Evolutionary conservation across 2,888 invertebrate species (phyloP).

Genomic region (Drosophila tripunctata): DNA sequence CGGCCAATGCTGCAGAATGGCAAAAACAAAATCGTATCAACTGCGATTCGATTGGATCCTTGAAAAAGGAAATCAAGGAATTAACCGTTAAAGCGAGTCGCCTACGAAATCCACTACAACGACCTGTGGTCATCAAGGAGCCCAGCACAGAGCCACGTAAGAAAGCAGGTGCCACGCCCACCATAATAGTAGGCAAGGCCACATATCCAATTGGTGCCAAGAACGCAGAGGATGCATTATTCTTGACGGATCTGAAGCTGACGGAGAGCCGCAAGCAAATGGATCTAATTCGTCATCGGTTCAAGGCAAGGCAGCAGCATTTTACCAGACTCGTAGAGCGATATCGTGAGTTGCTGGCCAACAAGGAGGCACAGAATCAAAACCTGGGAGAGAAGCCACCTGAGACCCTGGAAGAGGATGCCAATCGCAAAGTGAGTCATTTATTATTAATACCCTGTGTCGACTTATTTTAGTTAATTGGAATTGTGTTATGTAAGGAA

Average conservation of each 20-base stretch:
- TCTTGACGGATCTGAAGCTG: constrained; percentile 88
- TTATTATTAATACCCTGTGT: neutral
- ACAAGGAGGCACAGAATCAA: constrained; percentile 85
- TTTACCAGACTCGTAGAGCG: constrained; percentile 86
- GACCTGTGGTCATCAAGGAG: constrained; percentile 80
- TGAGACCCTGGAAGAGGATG: constrained; percentile 85
- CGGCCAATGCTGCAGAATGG: constrained; percentile 92
- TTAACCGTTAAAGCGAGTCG: constrained; percentile 86
- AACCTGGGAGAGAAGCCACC: constrained; percentile 83
- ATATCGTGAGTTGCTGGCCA: constrained; percentile 87
- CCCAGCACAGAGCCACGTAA: constrained; percentile 51
- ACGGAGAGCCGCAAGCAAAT: constrained; percentile 89
- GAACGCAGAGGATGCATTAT: constrained; percentile 85
- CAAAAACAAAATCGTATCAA: constrained; percentile 90
- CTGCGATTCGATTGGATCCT: constrained; percentile 88
- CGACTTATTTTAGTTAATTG: too few relatives aligned
- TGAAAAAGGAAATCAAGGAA: constrained; percentile 90
- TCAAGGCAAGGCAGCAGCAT: constrained; percentile 87
- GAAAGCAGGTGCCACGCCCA: constrained; percentile 61
- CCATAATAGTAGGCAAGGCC: constrained; percentile 81
- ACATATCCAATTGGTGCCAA: constrained; percentile 85
- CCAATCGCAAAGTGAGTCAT: constrained; percentile 87
- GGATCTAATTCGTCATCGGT: constrained; percentile 89
- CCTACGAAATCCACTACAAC: constrained; percentile 81
- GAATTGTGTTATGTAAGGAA: too few relatives aligned